Conservation (phyloP, 2,113 vertebrate species). For the Cynopterus brachyotis region DNA sequence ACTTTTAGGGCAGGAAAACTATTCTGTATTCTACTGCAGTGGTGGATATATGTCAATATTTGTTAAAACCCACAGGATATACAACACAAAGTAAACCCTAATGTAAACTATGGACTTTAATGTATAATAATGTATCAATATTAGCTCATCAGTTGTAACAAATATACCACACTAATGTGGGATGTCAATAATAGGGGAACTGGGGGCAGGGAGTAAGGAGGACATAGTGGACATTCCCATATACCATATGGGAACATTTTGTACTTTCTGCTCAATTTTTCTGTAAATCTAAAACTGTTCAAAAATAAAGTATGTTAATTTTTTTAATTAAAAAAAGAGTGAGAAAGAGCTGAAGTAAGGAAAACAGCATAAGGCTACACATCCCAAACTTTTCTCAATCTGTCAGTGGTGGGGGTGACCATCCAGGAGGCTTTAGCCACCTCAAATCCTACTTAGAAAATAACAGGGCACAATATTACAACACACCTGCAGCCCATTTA, state of each 20-base stretch:
- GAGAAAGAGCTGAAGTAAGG: not conserved
- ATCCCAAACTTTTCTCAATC: not conserved
- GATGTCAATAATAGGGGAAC: not conserved
- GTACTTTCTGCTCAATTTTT: not conserved
- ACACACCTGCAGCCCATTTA: not conserved
- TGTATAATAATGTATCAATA: not conserved
- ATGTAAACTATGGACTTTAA: not conserved
- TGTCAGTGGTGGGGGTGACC: not conserved
- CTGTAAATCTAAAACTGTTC: not conserved
- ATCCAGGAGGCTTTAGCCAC: not conserved
- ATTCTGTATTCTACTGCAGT: not conserved
- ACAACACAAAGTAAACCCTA: not conserved
- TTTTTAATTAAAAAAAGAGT: not conserved
- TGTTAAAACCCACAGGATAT: not conserved
- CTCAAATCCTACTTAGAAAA: not conserved
- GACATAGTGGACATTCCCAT: not conserved
- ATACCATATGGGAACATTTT: not conserved
- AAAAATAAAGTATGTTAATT: not conserved
- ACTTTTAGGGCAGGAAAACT: not conserved
- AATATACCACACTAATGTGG: not conserved
- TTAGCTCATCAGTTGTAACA: not conserved
- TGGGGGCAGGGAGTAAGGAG: not conserved
- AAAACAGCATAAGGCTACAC: not conserved
- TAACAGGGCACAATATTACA: not conserved
- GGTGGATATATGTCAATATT: not conserved